Evolutionary conservation across 2,888 invertebrate genomes (phyloP), one percentile per base, ranked within the genome.

Genomic region (Drosophila colorata): DNA sequence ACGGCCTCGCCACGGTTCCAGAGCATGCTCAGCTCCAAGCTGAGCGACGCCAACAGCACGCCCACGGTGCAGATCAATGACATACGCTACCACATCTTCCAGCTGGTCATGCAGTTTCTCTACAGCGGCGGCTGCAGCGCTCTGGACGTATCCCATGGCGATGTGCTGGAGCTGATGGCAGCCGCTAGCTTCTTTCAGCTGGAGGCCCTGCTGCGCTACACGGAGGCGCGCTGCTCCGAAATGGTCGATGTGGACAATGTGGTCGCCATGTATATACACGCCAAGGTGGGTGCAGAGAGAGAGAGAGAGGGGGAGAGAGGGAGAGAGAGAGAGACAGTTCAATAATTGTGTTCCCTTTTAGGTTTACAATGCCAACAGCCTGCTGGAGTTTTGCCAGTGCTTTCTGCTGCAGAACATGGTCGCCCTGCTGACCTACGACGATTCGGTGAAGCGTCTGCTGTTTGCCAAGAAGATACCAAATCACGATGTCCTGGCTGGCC

Each of bases 61-160:
- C 97, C 97, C 0, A 96, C 97, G 38, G 96, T 98, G 59, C 97
- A 97, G 92, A 97, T 98, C 81, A 97, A 97, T 83, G 98, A 98
- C 90, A 97, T 98, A 73, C 94, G 97, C 90, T 98, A 98, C 91
- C 96, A 97, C 88, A 98, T 97, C 87, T 98, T 98, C 92, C 97
- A 98, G 95, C 94, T 97, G 94, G 90, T 91, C 11, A 98, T 98
- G 97, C 97, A 97, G 92, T 98, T 97, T 92, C 93, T 98, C 53
- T 98, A 98, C 92, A 96, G 97, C 84, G 98, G 98, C 4, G 97
- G 97, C 16, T 97, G 97, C 90, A 94, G 95, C 52, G 95, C 95
- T 1, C 93, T 97, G 57, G 95, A 96, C 75, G 95, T 97, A 2
- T 95, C 96, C 5, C 95, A 96, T 66, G 94, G 94, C 60, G 97